Percentiles rank a stretch among this genome's conserved stretches.
Evolutionary conservation across 2,797 vertebrate species (phyloP).

Genomic region (Hephaestus fuliginosus): DNA sequence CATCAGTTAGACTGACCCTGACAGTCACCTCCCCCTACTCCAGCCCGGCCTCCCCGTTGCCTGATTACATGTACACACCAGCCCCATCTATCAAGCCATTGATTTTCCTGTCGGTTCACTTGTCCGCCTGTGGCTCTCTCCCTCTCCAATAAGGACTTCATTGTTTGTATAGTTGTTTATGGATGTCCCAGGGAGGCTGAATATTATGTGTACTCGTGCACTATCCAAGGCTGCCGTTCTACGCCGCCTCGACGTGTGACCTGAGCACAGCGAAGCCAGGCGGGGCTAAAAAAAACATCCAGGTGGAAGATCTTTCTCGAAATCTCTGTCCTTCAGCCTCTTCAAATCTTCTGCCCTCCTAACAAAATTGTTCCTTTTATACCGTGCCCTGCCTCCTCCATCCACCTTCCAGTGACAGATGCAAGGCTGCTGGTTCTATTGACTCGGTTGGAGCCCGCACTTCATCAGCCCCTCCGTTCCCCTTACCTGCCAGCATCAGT

Average conservation of each 20-base stretch:
- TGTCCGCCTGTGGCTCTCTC: slow-evolving; percentile 72
- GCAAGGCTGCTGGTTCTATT: slow-evolving; percentile 78
- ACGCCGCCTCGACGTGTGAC: slow-evolving; percentile 3
- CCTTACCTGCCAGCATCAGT: slow-evolving; percentile 72
- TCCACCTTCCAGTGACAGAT: slow-evolving; percentile 74
- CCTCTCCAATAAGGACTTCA: slow-evolving; percentile 78
- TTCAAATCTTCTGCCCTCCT: slow-evolving; percentile 39
- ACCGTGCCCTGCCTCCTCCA: slow-evolving; percentile 48
- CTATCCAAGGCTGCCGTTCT: slow-evolving; percentile 28
- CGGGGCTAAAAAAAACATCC: not conserved
- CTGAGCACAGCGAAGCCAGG: slow-evolving; percentile 22
- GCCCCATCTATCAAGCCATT: slow-evolving; percentile 82
- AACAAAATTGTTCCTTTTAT: slow-evolving; percentile 64
- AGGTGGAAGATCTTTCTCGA: slow-evolving; percentile 30
- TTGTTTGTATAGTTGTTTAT: slow-evolving; percentile 84
- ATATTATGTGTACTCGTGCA: slow-evolving; percentile 64
- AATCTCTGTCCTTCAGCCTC: slow-evolving; percentile 50
- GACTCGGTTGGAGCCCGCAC: slow-evolving; percentile 89
- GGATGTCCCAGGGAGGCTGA: slow-evolving; percentile 68
- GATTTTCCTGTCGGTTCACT: slow-evolving; percentile 82
- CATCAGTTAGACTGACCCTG: slow-evolving; percentile 76
- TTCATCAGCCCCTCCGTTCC: slow-evolving; percentile 87
- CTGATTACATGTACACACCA: slow-evolving; percentile 81
- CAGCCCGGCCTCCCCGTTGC: slow-evolving; percentile 54
- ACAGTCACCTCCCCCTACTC: slow-evolving; percentile 63